Evolutionary conservation across 2,113 vertebrate genomes (phyloP).

Genomic region (Peromyscus polionotus): DNA sequence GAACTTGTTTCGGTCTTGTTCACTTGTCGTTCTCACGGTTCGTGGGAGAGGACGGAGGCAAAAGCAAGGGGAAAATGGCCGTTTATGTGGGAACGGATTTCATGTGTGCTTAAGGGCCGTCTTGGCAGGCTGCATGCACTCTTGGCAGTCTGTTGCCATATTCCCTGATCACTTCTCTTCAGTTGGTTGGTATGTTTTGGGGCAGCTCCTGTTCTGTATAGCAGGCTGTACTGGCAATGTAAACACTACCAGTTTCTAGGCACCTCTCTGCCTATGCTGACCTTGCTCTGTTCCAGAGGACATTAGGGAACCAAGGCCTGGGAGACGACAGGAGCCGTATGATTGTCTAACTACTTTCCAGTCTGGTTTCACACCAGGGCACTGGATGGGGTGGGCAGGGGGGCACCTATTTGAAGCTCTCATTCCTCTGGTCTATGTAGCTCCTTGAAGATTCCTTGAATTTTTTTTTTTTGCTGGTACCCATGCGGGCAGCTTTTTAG

Average conservation of each 20-base stretch:
- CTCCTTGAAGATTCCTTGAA: not conserved
- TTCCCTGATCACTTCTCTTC: not conserved
- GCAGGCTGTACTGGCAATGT: not conserved
- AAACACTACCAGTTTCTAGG: not conserved
- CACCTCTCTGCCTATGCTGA: not conserved
- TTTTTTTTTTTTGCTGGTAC: not conserved
- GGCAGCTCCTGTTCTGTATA: not conserved
- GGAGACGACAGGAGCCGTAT: not conserved
- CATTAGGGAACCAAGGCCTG: not conserved
- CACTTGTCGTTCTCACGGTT: not conserved
- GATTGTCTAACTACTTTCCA: fast-evolving
- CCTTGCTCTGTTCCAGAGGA: not conserved
- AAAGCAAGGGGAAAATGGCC: not conserved
- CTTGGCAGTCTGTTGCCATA: not conserved
- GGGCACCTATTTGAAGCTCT: not conserved
- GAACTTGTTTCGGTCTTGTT: not conserved
- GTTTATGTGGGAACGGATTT: not conserved
- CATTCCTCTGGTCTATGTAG: not conserved
- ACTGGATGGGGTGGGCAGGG: not conserved
- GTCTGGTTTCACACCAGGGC: not conserved
- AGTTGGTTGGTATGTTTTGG: not conserved
- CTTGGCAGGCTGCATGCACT: not conserved
- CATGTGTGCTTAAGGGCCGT: not conserved
- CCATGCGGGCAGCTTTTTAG: not conserved
- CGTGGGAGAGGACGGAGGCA: not conserved